Percentiles rank a stretch among this genome's conserved stretches.
These are phyloP conservation scores for Phalacrocorax carbo DNA, from an alignment of 2,113 vertebrate genomes.

Conservation along the genomic window DNA sequence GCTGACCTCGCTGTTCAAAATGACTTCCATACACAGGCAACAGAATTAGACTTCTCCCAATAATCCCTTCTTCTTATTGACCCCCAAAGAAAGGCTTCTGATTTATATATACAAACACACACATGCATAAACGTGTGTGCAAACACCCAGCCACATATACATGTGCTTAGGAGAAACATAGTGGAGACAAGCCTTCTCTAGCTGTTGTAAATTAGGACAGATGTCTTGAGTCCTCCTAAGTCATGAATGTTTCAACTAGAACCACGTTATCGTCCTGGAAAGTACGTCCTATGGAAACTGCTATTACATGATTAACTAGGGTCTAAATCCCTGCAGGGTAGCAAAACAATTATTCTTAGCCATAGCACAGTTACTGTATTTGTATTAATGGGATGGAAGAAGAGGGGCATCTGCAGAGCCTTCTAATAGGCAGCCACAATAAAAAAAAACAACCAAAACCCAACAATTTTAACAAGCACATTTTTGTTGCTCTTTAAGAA, in stretches of 20 bases:
- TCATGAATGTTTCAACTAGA: neutral
- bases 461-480: neutral
- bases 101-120: neutral
- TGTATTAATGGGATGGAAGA: neutral
- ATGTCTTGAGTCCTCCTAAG: neutral
- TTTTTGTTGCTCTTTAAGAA: neutral
- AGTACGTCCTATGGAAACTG: neutral
- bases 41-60: neutral
- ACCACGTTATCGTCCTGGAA: neutral
- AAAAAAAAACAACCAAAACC: neutral
- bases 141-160: neutral
- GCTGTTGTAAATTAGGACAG: neutral
- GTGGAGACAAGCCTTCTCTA: neutral
- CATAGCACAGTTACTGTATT: neutral
- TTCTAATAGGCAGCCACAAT: neutral
- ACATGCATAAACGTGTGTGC: neutral
- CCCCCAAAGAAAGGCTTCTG: neutral
- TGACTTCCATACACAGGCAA: neutral
- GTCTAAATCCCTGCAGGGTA: neutral
- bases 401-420: neutral
- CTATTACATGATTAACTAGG: neutral
- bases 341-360: neutral
- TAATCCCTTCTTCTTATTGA: neutral
- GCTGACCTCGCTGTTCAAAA: neutral
- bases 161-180: neutral